Evolutionary conservation across 2,113 vertebrate genomes (phyloP).

Genomic region (Dicerorhinus sumatrensis): DNA sequence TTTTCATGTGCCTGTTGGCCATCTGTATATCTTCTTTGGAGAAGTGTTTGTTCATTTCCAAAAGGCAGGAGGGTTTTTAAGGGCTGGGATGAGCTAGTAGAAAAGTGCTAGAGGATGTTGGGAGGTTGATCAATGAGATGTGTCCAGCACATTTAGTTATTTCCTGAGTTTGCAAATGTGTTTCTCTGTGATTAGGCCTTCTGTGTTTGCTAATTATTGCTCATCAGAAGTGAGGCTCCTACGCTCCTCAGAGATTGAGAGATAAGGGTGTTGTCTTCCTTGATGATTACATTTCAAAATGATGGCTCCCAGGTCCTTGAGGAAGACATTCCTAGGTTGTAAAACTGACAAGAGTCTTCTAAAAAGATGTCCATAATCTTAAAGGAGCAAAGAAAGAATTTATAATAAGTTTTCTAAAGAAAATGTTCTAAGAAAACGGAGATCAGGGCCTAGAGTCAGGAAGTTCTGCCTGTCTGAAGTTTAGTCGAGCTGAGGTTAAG

Average conservation of each 20-base stretch:
- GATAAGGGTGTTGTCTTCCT: background rate
- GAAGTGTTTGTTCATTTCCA: too few species aligned
- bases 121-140: background rate
- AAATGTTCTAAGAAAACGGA: background rate
- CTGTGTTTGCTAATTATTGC: background rate
- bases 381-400: background rate
- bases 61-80: background rate
- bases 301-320: background rate
- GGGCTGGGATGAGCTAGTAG: background rate
- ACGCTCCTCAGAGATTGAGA: background rate
- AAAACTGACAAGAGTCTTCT: background rate
- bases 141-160: background rate
- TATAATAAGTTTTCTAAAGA: background rate
- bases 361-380: background rate
- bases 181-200: background rate
- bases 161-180: background rate
- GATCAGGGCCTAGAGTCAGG: background rate
- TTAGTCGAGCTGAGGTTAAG: background rate
- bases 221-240: background rate
- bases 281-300: background rate
- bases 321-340: background rate
- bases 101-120: background rate
- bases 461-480: background rate
- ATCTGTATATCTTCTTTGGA: too few species aligned
- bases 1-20: too few species aligned